phyloP scores from a whole-genome alignment of 2,113 vertebrate species.

The Thunnus thynnus region DNA sequence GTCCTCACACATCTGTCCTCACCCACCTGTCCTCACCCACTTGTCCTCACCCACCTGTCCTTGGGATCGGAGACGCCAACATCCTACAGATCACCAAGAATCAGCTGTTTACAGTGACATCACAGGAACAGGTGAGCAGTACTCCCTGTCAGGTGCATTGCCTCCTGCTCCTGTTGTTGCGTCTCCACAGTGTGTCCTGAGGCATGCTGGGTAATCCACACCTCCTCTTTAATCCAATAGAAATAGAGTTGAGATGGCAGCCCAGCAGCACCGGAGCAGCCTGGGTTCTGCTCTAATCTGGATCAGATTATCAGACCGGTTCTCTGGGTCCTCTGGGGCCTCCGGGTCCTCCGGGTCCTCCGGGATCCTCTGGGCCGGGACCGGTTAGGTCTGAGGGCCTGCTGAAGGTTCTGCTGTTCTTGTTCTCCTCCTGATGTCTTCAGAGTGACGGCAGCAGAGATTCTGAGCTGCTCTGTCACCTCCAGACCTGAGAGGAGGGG shows the following conservation, averaged over 20 bases:
- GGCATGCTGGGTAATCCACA: constrained; percentile 61
- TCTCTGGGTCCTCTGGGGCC: not conserved
- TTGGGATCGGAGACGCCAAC: too few relatives aligned
- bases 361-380: not conserved
- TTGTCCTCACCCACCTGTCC: too few relatives aligned
- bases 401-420: not conserved
- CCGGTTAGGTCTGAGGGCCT: not conserved
- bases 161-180: constrained; percentile 36
- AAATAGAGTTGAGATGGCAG: not conserved
- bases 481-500: constrained; percentile 53
- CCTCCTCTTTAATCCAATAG: constrained; percentile 71
- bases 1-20: too few relatives aligned
- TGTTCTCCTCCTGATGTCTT: constrained; percentile 1
- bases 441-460: not conserved
- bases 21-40: too few relatives aligned
- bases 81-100: not conserved
- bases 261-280: not conserved
- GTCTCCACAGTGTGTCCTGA: constrained; percentile 36
- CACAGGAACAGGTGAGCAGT: not conserved
- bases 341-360: not conserved
- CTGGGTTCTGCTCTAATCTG: not conserved
- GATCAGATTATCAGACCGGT: not conserved
- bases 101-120: not conserved
- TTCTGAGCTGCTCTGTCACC: constrained; percentile 38
- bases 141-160: not conserved